Percentiles rank a stretch among this genome's conserved stretches.
These are phyloP conservation scores for Melanotaenia duboulayi DNA, from an alignment of 2,113 vertebrate species.

Conservation along the genomic window DNA sequence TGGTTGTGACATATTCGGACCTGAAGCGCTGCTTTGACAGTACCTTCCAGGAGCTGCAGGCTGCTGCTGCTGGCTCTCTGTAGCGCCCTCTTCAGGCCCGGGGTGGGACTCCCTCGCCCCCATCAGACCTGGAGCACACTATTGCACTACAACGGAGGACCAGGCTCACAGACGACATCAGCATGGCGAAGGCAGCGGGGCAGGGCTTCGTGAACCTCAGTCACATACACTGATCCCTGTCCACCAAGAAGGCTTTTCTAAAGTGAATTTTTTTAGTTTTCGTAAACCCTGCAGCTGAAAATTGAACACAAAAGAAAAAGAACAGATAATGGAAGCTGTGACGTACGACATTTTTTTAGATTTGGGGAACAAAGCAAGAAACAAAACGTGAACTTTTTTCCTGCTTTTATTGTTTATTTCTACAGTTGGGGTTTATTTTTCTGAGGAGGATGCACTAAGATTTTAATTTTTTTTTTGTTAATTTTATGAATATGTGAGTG, in stretches of 20 bases:
- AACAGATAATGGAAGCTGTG: slow-evolving; percentile 79
- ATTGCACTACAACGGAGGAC: slow-evolving; percentile 94
- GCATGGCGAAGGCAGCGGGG: slow-evolving; percentile 72
- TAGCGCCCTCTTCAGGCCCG: slow-evolving; percentile 82
- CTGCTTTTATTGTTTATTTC: slow-evolving; percentile 93
- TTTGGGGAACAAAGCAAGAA: slow-evolving; percentile 86
- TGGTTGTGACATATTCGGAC: slow-evolving; percentile 99
- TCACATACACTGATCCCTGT: slow-evolving; percentile 96
- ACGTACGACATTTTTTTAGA: slow-evolving; percentile 87
- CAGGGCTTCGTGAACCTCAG: slow-evolving; percentile 88
- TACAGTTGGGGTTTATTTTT: slow-evolving; percentile 79
- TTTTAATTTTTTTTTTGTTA: slow-evolving; percentile 91
- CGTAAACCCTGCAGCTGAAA: slow-evolving; percentile 87
- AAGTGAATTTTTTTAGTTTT: slow-evolving; percentile 84
- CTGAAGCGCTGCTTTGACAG: slow-evolving; percentile 99
- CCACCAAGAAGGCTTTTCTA: slow-evolving; percentile 89
- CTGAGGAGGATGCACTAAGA: slow-evolving; percentile 98
- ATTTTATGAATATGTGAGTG: slow-evolving; percentile 87
- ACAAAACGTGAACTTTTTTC: slow-evolving; percentile 84
- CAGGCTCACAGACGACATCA: slow-evolving; percentile 72
- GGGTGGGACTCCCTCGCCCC: slow-evolving; percentile 74
- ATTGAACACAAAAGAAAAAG: slow-evolving; percentile 71
- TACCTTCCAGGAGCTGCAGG: slow-evolving; percentile 99
- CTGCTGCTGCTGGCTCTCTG: slow-evolving; percentile 94
- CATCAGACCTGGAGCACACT: slow-evolving; percentile 87